Evolutionary conservation across 2,888 invertebrate species (phyloP), one percentile per base, ranked within the genome.

Genomic region (Sabatieria punctata): DNA sequence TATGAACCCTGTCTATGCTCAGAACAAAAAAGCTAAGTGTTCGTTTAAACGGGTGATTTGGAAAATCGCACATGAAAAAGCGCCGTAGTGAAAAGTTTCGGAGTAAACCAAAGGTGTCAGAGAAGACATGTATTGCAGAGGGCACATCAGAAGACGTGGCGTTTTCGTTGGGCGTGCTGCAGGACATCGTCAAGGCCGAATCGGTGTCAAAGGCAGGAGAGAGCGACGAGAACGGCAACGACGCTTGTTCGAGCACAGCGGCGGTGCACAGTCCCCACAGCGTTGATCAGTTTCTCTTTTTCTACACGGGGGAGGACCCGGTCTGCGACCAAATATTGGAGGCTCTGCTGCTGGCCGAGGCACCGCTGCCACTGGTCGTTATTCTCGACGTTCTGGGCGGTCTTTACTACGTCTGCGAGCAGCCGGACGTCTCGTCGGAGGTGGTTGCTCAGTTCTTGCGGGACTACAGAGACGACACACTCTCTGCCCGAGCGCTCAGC

Each of bases 101-200:
- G 33, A 15, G 33, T 11, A 13, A 11, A 33, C 11, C 15, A 38
- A 13, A 11, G 8, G 11, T 38, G 15, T 11, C 19, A 19, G 8
- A 15, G 38, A 19, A 11, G 15, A 15, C 8, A n/a, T 38, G 8
- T 44, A 15, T 44, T 43, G 19, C 49, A 55, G 55, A 58, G 47
- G 58, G 58, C 33, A 45, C 53, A 2, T 52, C 53, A n/a, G 58
- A 56, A 25, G 58, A 58, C 51, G 50, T 54, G 11, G 49, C 48
- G 22, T 58, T 59, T 43, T 55, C 59, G 1, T 27, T 51, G 23
- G 51, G 51, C 15, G 49, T 58, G 18, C 45, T 60, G 35, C 45
- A 49, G 3, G 41, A 35, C 11, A 43, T 55, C 2, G 49, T 51
- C 2, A 38, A 48, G 27, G 41, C n/a, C n/a, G n/a, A n/a, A n/a